phyloP scores from a whole-genome alignment of 2,113 vertebrate genomes.

The crab-eating macaque (Macaca fascicularis) region T2T-MFA8v1.1 NC_088378.1:158298001-158298500 shows the following conservation, averaged over 20 bases:
- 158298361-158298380: slow-evolving; percentile 3
- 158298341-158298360: neutral
- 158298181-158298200: neutral
- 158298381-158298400: neutral
- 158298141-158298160: neutral
- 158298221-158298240: accelerated
- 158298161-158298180: accelerated
- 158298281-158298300: slow-evolving; percentile 50
- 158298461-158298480: slow-evolving; percentile 26
- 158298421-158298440: slow-evolving; percentile 61
- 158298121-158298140: neutral
- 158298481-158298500: slow-evolving; percentile 70
- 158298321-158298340: neutral
- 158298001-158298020: neutral
- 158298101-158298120: accelerated
- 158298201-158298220: slow-evolving; percentile 35
- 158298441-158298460: neutral
- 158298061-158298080: neutral
- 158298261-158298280: neutral
- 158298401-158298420: slow-evolving; percentile 70
- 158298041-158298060: neutral
- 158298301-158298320: neutral
- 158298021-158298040: neutral
- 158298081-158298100: neutral
- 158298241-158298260: neutral